Conservation (phyloP, 2,113 vertebrate genomes). For the Perca flavescens region DNA sequence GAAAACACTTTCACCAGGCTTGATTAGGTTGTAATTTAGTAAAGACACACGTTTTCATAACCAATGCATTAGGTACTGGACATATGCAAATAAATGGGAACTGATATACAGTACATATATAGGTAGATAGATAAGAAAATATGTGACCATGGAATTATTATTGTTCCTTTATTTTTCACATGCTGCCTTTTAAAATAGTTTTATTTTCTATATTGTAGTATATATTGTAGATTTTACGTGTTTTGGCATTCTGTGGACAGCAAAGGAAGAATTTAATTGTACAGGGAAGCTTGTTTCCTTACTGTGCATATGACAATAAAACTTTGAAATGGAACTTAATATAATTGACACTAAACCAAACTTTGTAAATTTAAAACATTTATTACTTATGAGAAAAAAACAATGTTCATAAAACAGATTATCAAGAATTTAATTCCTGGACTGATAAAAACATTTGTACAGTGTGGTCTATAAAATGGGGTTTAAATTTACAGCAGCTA, state of each 20-base stretch:
- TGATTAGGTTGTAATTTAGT: not conserved
- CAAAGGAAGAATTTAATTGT: too few species aligned
- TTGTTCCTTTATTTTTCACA: too few species aligned
- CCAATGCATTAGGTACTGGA: not conserved
- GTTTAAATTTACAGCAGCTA: constrained; percentile 27
- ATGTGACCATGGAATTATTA: not conserved
- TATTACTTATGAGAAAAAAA: constrained; percentile 43
- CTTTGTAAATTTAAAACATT: constrained; percentile 36
- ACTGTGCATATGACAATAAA: too few species aligned
- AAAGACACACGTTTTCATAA: not conserved
- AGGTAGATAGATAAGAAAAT: not conserved
- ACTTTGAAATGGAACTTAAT: not conserved
- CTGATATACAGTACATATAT: not conserved
- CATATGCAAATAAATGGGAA: not conserved
- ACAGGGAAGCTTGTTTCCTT: too few species aligned
- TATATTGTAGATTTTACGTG: too few species aligned
- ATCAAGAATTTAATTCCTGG: constrained; percentile 20
- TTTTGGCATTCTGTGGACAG: too few species aligned
- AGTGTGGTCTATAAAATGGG: constrained; percentile 26
- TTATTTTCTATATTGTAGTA: too few species aligned
- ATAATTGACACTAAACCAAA: not conserved
- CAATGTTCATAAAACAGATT: constrained; percentile 23
- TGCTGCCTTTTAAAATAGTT: too few species aligned
- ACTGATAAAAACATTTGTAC: constrained; percentile 45
- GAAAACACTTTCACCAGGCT: not conserved